phyloP scores from a whole-genome alignment of 2,888 invertebrate genomes.

The Atherix ibis region DNA sequence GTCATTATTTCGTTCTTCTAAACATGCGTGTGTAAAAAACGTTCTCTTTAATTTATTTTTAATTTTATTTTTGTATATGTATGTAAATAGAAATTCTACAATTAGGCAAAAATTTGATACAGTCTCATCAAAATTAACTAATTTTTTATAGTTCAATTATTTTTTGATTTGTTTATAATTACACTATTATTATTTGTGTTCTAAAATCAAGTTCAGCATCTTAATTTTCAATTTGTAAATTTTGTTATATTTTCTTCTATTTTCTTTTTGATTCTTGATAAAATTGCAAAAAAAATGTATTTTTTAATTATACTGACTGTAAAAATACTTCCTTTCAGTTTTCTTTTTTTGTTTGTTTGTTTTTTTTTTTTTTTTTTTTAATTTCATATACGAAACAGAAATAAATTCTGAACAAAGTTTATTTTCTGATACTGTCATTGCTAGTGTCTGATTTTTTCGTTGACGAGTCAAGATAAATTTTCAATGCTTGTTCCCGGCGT shows the following conservation, averaged over 20 bases:
- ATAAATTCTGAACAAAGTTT: too few species aligned
- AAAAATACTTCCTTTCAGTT: too few species aligned
- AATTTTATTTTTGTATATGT: slow-evolving; percentile 7
- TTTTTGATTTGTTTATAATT: background rate
- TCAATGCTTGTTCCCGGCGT: slow-evolving; percentile 51
- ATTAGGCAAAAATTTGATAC: slow-evolving; percentile 10
- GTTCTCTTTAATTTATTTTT: slow-evolving; percentile 7
- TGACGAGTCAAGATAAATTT: slow-evolving; percentile 50
- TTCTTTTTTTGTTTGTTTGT: too few species aligned
- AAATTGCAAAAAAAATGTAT: too few species aligned
- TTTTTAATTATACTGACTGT: too few species aligned
- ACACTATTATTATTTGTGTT: slow-evolving; percentile 1
- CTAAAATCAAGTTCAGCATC: background rate
- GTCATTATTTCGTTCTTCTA: too few species aligned
- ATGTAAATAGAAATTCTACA: slow-evolving; percentile 10
- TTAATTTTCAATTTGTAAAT: background rate
- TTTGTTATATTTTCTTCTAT: background rate
- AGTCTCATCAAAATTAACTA: slow-evolving; percentile 12
- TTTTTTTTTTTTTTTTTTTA: too few species aligned
- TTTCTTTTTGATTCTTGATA: too few species aligned
- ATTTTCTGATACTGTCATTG: too few species aligned
- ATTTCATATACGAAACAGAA: too few species aligned
- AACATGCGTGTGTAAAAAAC: too few species aligned
- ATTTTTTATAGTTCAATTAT: slow-evolving; percentile 3
- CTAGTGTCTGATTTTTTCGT: slow-evolving; percentile 18